Evolutionary conservation across 2,113 vertebrate species (phyloP), one percentile per base, ranked within the genome.

Genomic region (Malaclemys terrapin): DNA sequence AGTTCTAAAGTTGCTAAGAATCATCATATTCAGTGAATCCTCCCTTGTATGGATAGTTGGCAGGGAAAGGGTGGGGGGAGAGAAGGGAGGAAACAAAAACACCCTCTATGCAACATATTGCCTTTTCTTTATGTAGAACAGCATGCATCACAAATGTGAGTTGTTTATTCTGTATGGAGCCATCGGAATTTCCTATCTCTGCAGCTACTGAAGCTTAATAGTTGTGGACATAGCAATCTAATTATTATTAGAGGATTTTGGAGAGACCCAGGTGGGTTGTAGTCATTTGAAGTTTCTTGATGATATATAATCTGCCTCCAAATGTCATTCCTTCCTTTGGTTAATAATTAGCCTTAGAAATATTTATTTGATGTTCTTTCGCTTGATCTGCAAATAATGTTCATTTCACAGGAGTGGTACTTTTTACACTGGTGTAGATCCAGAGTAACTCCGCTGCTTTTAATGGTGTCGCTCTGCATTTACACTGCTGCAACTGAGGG

Each of bases 291-390:
- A 16, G 14, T 78, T 91, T 59, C 88, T 87, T 94, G 59, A 88
- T 69, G 2, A 65, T 89, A 5, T 38, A 69, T 53, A 45, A 82
- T 84, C 87, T 72, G 91, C 79, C 94, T 96, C 82, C 91, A 89
- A 86, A 93, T 84, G 85, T 17, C 76, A 56, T 42, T 92, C 72
- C 85, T 47, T 35, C 88, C 29, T 85, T 85, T 85, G 87, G 93
- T 96, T 82, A 90, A 81, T 93, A 78, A 85, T 94, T 16, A n/a
- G 35, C 17, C 95, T 89, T 80, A 53, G 85, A 93, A 94, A 90
- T 53, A 19, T 19, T 57, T 57, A 57, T 57, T 19, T 88, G 90
- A 95, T 49, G 82, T 24, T 87, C 69, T 94, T 87, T 80, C 2
- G 78, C 14, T 69, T 87, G 7, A 2, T 1, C 8, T 90, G 81